A percentile compares a stretch with the other conserved stretches of the same genome.
Conservation (phyloP, 2,113 vertebrate species). For the Cyanoramphus novaezelandiae region DNA sequence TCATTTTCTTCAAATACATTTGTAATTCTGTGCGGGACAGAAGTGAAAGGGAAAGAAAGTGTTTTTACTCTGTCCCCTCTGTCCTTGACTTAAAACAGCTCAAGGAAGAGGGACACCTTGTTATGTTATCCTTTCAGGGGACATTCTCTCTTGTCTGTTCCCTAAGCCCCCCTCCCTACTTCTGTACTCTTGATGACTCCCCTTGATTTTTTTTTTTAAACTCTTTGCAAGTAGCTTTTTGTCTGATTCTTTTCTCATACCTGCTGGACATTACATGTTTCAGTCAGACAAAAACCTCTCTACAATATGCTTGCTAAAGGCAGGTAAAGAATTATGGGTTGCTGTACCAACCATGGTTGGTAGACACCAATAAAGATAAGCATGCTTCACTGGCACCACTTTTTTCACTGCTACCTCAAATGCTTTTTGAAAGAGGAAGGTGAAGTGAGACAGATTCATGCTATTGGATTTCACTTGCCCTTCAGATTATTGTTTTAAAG, state of each 20-base stretch:
- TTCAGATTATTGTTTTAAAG: neutral
- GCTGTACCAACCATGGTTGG: neutral
- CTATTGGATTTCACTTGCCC: neutral
- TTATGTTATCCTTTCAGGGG: neutral
- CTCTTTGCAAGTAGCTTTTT: neutral
- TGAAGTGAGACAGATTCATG: neutral
- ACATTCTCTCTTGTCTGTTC: neutral
- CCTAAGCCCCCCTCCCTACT: neutral
- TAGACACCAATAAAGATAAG: neutral
- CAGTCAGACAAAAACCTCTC: neutral
- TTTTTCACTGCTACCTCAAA: neutral
- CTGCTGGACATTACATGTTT: neutral
- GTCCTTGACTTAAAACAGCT: neutral
- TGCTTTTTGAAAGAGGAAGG: neutral
- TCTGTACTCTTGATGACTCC: neutral
- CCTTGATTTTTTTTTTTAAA: neutral
- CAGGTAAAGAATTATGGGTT: neutral
- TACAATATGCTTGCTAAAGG: neutral
- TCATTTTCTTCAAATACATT: constrained; percentile 3
- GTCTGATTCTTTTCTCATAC: neutral
- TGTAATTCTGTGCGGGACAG: neutral
- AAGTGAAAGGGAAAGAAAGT: neutral
- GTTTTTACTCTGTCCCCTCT: neutral
- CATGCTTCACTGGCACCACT: neutral
- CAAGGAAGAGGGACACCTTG: neutral